Conservation (phyloP, 2,113 vertebrate genomes). For the Polypterus bichir region DNA sequence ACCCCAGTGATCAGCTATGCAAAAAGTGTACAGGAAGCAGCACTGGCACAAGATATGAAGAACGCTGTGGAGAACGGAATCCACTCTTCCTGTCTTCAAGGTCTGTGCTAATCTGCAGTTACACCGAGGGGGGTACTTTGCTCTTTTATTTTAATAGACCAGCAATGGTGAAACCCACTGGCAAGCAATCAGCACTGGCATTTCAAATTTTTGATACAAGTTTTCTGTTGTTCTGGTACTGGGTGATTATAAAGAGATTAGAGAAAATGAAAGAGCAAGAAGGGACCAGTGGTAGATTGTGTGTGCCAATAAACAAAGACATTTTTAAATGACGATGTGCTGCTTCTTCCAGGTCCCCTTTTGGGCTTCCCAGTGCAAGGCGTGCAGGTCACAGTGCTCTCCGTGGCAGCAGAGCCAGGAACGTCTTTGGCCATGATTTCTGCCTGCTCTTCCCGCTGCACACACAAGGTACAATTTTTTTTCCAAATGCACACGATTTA, state of each 20-base stretch:
- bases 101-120: conserved; percentile 29
- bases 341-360: conserved; percentile 59
- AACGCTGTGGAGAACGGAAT: conserved; percentile 73
- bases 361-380: conserved; percentile 76
- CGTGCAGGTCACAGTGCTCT: conserved; percentile 54
- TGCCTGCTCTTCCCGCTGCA: conserved; percentile 76
- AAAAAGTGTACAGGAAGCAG: conserved; percentile 24
- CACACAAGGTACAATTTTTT: conserved; percentile 64
- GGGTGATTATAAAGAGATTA: too few relatives aligned
- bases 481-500: too few relatives aligned
- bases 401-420: conserved; percentile 55
- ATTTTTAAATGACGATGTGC: neutral
- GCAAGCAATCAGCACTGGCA: too few relatives aligned
- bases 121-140: too few relatives aligned
- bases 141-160: too few relatives aligned
- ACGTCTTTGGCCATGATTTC: conserved; percentile 80
- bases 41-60: conserved; percentile 41
- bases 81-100: conserved; percentile 66
- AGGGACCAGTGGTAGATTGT: too few relatives aligned
- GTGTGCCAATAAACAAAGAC: too few relatives aligned
- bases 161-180: too few relatives aligned
- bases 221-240: too few relatives aligned
- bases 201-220: too few relatives aligned
- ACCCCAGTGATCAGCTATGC: conserved; percentile 40
- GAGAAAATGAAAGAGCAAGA: too few relatives aligned